Evolutionary conservation across 2,113 vertebrate genomes (phyloP), one percentile per base, ranked within the genome.

Genomic region (Rissa tridactyla): DNA sequence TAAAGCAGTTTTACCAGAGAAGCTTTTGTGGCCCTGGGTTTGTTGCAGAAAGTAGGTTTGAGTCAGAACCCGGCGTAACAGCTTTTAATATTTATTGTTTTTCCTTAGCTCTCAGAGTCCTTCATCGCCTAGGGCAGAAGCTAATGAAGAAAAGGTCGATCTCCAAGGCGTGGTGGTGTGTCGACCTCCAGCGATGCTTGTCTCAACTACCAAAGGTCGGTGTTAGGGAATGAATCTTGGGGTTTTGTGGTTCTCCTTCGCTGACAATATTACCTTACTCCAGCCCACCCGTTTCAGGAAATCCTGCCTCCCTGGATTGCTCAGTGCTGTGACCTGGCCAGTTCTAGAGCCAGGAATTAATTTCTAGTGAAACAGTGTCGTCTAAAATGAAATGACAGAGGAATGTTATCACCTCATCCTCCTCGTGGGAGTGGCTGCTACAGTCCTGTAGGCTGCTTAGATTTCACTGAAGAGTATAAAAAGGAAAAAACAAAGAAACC

Each of bases 181-280:
- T 86, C 88, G 9, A 36, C 77, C 92, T 70, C 82, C 97, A 61
- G 96, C 96, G 3, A 94, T 94, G 82, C 96, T 98, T 58, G 98
- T 98, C 66, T 97, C 98, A 47, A 97, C 97, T 55, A 97, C 96
- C 58, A 97, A 97, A 98, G 98, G 98, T 98, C 77, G 81, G 87
- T 54, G 49, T 30, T 49, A 34, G 22, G 54, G 47, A 62, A 49
- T n/a, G 23, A 52, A 82, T 70, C 62, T 34, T 27, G 47, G 65
- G 21, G 44, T 36, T 69, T 86, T 54, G 13, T 32, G 29, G 60
- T 42, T 78, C 49, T 81, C 20, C 27, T 79, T 82, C n/a, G 8
- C 64, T 78, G 38, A 25, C 38, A 42, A 12, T 27, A 9, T 76
- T 54, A 19, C 46, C 23, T 86, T 40, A 20, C 21, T 47, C 23